phyloP scores from a whole-genome alignment of 2,113 vertebrate species.

The Vidua macroura region DNA sequence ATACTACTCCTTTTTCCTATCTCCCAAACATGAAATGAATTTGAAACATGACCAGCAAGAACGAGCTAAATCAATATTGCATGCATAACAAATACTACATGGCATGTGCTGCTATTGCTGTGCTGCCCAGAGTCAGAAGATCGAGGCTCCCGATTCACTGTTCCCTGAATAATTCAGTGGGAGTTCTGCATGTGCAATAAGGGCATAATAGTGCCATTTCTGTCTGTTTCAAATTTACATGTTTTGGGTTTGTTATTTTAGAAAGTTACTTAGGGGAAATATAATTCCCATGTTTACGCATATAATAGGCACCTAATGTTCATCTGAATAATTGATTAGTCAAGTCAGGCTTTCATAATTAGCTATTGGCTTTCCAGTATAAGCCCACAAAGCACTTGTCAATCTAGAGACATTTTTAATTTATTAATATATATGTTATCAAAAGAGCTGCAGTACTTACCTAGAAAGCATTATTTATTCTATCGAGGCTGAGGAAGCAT shows the following conservation, averaged over 20 bases:
- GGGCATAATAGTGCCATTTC: neutral
- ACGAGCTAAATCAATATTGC: neutral
- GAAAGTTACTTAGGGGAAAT: slow-evolving; percentile 81
- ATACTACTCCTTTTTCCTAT: neutral
- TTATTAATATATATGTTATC: slow-evolving; percentile 66
- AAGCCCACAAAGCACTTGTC: slow-evolving; percentile 77
- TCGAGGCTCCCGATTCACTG: neutral
- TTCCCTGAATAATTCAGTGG: slow-evolving; percentile 52
- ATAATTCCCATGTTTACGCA: slow-evolving; percentile 78
- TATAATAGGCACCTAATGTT: slow-evolving; percentile 88
- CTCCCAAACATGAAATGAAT: slow-evolving; percentile 24
- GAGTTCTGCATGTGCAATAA: slow-evolving; percentile 31
- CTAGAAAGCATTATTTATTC: slow-evolving; percentile 62
- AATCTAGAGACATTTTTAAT: slow-evolving; percentile 61
- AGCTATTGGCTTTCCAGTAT: slow-evolving; percentile 85
- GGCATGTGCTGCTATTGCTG: neutral
- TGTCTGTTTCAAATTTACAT: slow-evolving; percentile 21
- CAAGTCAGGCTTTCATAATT: slow-evolving; percentile 87
- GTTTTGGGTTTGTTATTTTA: slow-evolving; percentile 55
- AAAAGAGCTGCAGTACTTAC: slow-evolving; percentile 47
- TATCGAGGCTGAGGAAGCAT: neutral
- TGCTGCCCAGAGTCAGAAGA: slow-evolving; percentile 12
- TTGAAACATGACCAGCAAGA: slow-evolving; percentile 40
- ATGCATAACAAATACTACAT: neutral
- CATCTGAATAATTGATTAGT: slow-evolving; percentile 96